These are phyloP conservation scores for Malurus melanocephalus DNA, from an alignment of 2,113 vertebrate genomes.

Conservation along the genomic window DNA sequence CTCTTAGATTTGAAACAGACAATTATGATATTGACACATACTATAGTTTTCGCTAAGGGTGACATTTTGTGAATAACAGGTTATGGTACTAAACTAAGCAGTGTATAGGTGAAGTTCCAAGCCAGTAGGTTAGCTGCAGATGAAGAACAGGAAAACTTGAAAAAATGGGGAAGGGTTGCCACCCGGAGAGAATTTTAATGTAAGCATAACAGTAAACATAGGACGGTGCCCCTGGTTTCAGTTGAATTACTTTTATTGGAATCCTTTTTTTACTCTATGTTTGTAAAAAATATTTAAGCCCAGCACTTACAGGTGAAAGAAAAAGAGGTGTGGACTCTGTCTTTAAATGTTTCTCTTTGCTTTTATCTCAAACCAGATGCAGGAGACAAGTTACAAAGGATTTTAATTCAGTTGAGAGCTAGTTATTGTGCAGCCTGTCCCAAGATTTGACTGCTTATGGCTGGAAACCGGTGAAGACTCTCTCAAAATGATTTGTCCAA, in stretches of 20 bases:
- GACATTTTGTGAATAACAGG: neutral
- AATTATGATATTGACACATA: neutral
- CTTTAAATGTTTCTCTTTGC: neutral
- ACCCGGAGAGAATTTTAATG: neutral
- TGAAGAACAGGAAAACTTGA: neutral
- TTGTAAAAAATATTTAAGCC: neutral
- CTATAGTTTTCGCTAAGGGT: neutral
- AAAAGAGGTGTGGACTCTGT: fast-evolving
- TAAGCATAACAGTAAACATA: neutral
- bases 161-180: neutral
- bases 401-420: neutral
- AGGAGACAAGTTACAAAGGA: neutral
- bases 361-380: neutral
- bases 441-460: neutral
- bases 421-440: neutral
- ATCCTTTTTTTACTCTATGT: neutral
- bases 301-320: neutral
- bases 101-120: neutral
- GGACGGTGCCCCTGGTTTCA: neutral
- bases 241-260: neutral
- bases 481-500: neutral
- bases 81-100: neutral
- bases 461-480: neutral
- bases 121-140: neutral
- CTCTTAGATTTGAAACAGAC: neutral